Conservation (phyloP, 2,113 vertebrate species). For the Notarius quadriscutis region DNA sequence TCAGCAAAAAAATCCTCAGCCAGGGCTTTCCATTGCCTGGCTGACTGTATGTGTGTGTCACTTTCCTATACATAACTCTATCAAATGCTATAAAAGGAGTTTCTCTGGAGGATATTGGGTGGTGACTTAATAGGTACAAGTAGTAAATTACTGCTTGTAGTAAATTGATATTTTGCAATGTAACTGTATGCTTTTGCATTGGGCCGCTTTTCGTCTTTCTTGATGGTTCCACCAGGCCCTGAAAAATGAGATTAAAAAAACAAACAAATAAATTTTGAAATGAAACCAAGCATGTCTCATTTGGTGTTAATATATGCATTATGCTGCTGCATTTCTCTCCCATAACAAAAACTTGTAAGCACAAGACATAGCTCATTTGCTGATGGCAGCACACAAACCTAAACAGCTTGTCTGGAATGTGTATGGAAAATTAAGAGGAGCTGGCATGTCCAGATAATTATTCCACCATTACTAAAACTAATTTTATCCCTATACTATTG, state of each 20-base stretch:
- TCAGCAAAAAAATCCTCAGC: neutral
- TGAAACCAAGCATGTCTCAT: neutral
- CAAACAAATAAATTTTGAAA: neutral
- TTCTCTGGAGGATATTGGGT: neutral
- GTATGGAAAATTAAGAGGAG: neutral
- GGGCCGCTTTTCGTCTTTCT: too few relatives aligned
- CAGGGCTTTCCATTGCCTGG: neutral
- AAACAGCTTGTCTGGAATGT: neutral
- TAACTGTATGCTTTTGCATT: too few relatives aligned
- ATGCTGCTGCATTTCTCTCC: neutral
- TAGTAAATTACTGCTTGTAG: neutral
- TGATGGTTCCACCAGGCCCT: too few relatives aligned
- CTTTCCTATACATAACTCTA: neutral
- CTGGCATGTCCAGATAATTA: neutral
- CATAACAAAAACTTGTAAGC: neutral
- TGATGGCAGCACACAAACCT: neutral
- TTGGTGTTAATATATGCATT: neutral
- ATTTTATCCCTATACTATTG: neutral
- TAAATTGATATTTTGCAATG: neutral
- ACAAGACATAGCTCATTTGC: neutral
- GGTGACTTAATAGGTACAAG: neutral
- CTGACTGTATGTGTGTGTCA: neutral
- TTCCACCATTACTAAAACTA: neutral
- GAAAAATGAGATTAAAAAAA: too few relatives aligned
- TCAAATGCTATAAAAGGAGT: neutral